Conservation (phyloP, 2,888 invertebrate genomes). For the Physocephala rufipes region DNA sequence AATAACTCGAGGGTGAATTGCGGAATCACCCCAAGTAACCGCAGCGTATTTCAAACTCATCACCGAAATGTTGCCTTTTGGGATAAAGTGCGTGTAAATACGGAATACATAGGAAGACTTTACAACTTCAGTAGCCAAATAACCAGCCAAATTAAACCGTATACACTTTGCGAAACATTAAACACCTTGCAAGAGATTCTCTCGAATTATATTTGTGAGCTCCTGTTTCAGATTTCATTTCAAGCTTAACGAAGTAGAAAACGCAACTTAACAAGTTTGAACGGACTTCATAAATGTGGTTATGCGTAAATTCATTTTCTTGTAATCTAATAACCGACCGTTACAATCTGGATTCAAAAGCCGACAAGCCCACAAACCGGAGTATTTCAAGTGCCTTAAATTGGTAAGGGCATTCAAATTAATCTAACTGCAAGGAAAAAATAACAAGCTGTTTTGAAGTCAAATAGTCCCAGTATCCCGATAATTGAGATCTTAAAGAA, state of each 20-base stretch:
- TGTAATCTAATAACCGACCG: constrained; percentile 27
- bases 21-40: constrained; percentile 29
- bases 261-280: constrained; percentile 7
- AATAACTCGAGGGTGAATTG: constrained; percentile 37
- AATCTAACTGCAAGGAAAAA: neutral
- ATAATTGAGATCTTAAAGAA: constrained; percentile 5
- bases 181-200: constrained; percentile 26
- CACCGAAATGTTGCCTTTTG: neutral
- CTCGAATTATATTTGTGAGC: neutral
- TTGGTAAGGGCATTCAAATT: constrained; percentile 7
- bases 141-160: constrained; percentile 12
- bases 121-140: neutral
- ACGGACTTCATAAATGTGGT: constrained; percentile 3
- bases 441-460: neutral
- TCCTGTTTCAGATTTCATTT: neutral
- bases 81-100: neutral
- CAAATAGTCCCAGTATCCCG: constrained; percentile 6
- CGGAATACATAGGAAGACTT: neutral
- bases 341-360: neutral
- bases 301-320: neutral
- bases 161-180: constrained; percentile 29
- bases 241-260: constrained; percentile 16
- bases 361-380: neutral
- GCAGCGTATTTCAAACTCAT: neutral
- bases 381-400: neutral